Evolutionary conservation across 1,140 invertebrate species (phyloP).

Genomic region (Drosophila funebris): DNA sequence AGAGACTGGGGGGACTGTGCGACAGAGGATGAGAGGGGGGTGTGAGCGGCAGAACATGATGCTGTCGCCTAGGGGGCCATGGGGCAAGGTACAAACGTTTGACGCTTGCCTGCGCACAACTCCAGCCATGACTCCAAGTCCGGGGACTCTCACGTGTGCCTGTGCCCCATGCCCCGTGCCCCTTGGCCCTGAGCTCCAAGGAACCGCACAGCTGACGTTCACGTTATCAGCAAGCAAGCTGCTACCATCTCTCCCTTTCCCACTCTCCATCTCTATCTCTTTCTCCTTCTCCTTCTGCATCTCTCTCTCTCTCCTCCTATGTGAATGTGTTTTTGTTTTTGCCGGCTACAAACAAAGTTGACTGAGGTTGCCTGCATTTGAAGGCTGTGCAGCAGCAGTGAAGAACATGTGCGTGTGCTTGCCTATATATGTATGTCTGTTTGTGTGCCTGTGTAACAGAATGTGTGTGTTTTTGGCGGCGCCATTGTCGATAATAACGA

Average conservation of each 20-base stretch:
- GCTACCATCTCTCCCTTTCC: background rate
- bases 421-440: background rate
- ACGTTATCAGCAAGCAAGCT: slow-evolving; percentile 73
- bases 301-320: background rate
- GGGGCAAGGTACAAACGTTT: slow-evolving; percentile 77
- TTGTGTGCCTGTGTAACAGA: slow-evolving; percentile 10
- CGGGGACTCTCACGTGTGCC: slow-evolving; percentile 26
- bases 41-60: slow-evolving; percentile 12
- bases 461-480: slow-evolving; percentile 72
- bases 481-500: slow-evolving; percentile 80
- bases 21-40: no score
- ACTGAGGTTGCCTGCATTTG: slow-evolving; percentile 81
- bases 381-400: slow-evolving; percentile 72
- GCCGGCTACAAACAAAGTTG: slow-evolving; percentile 81
- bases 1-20: no score
- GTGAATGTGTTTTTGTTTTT: slow-evolving; percentile 69
- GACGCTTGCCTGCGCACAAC: slow-evolving; percentile 75
- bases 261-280: no score
- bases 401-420: slow-evolving; percentile 43
- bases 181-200: slow-evolving; percentile 48
- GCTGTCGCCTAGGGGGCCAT: slow-evolving; percentile 59
- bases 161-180: slow-evolving; percentile 6
- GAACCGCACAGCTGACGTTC: slow-evolving; percentile 75
- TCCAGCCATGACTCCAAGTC: slow-evolving; percentile 15
- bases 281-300: slow-evolving; percentile 7